Evolutionary conservation across 2,113 vertebrate species (phyloP).

Genomic region (Brevimyrus niger): DNA sequence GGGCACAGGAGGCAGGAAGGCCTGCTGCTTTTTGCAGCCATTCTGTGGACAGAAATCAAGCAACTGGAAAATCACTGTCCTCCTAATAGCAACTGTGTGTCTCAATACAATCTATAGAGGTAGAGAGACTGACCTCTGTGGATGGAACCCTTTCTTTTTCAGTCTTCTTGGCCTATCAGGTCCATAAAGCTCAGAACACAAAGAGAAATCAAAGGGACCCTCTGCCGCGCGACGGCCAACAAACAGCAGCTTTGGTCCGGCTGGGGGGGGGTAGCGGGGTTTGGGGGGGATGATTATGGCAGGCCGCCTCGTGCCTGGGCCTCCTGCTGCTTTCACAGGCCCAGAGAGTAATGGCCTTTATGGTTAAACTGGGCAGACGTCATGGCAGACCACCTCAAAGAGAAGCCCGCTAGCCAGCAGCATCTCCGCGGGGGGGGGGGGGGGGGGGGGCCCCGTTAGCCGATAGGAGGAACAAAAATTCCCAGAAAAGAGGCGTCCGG

Average conservation of each 20-base stretch:
- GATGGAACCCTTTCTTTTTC: not conserved
- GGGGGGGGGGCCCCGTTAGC: not conserved
- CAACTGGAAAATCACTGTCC: constrained; percentile 3
- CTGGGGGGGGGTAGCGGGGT: not conserved
- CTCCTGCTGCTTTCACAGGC: not conserved
- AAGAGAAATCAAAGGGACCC: not conserved
- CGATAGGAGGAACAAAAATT: not conserved
- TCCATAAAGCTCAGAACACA: not conserved
- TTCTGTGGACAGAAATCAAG: not conserved
- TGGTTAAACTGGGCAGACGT: not conserved
- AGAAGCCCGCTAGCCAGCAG: not conserved
- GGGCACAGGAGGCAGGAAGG: not conserved
- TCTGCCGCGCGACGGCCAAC: not conserved
- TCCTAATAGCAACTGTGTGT: constrained; percentile 3
- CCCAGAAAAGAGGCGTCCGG: not conserved
- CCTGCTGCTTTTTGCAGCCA: not conserved
- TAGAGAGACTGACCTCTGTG: not conserved
- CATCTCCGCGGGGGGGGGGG: not conserved
- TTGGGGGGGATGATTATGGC: not conserved
- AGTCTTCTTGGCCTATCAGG: not conserved
- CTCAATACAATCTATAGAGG: not conserved
- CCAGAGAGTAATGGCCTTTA: not conserved
- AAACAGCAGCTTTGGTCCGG: not conserved
- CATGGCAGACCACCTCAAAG: not conserved
- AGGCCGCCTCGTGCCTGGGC: not conserved